A percentile compares a stretch with the other conserved stretches of the same genome.
phyloP scores from a whole-genome alignment of 2,888 invertebrate species.

The Chaetoderma sp. region DNA sequence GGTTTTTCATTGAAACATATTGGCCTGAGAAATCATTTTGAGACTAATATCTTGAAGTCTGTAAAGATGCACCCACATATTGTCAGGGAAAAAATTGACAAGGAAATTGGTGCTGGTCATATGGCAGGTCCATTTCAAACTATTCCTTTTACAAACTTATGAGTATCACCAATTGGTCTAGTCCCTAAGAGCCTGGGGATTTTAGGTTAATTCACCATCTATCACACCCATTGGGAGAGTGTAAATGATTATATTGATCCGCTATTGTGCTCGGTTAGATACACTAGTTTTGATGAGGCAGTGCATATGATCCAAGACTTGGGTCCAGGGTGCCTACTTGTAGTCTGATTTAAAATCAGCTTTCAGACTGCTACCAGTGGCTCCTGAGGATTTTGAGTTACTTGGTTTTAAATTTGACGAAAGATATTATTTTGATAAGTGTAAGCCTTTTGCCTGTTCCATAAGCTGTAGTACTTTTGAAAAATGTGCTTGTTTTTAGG shows the following conservation, averaged over 20 bases:
- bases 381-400: conserved; percentile 26
- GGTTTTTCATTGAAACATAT: too few species aligned
- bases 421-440: conserved; percentile 22
- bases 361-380: conserved; percentile 26
- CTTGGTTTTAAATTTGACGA: conserved; percentile 24
- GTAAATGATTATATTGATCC: conserved; percentile 23
- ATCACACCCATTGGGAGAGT: conserved; percentile 15
- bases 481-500: conserved; percentile 17
- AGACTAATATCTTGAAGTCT: too few species aligned
- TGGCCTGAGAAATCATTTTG: too few species aligned
- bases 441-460: conserved; percentile 18
- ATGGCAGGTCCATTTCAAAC: too few species aligned
- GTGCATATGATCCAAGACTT: conserved; percentile 13
- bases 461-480: conserved; percentile 16
- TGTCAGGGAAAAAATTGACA: too few species aligned
- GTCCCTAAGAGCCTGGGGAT: conserved; percentile 23
- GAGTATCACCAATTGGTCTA: conserved; percentile 23
- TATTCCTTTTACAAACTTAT: too few species aligned
- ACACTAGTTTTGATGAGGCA: conserved; percentile 12
- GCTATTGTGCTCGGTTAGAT: conserved; percentile 2
- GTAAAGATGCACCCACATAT: too few species aligned
- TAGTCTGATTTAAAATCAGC: conserved; percentile 33
- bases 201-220: conserved; percentile 29
- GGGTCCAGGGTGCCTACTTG: conserved; percentile 5
- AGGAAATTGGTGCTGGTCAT: too few species aligned